These are phyloP conservation scores for Drepana arcuata DNA, from an alignment of 1,140 invertebrate species.

Conservation along the genomic window DNA sequence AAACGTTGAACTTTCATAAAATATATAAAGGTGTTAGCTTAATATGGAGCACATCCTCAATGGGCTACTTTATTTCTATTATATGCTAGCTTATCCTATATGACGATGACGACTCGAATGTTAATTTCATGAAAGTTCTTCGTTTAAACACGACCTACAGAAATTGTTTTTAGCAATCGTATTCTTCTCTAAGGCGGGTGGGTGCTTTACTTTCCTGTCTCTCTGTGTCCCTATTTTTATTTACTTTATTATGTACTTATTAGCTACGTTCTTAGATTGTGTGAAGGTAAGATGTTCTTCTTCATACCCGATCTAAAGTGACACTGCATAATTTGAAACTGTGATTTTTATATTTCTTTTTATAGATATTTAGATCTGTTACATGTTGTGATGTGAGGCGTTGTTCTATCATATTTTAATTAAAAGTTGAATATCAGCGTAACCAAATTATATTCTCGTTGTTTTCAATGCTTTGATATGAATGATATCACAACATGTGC, in stretches of 20 bases:
- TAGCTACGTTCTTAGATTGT: slow-evolving; percentile 53
- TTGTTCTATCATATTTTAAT: slow-evolving; percentile 14
- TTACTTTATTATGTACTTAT: slow-evolving; percentile 64
- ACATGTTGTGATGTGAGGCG: slow-evolving; percentile 62
- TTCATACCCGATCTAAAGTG: slow-evolving; percentile 63
- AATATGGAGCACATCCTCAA: too few relatives aligned
- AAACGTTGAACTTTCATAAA: too few relatives aligned
- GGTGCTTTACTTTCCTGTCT: slow-evolving; percentile 60
- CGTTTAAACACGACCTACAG: too few relatives aligned
- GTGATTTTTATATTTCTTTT: slow-evolving; percentile 69
- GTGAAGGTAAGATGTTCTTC: slow-evolving; percentile 44
- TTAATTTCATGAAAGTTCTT: too few relatives aligned
- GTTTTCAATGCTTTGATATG: slow-evolving; percentile 29
- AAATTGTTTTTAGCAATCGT: slow-evolving; percentile 25
- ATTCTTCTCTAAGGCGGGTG: slow-evolving; percentile 54
- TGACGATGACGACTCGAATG: too few relatives aligned
- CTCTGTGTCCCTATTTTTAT: slow-evolving; percentile 62
- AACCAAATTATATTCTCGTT: slow-evolving; percentile 34
- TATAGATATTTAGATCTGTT: slow-evolving; percentile 61
- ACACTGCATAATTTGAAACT: slow-evolving; percentile 70
- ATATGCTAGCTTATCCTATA: too few relatives aligned
- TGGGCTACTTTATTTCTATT: too few relatives aligned
- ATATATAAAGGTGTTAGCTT: too few relatives aligned
- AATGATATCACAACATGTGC: slow-evolving; percentile 52
- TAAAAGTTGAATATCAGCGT: slow-evolving; percentile 22